A percentile compares a stretch with the other conserved stretches of the same genome.
These are phyloP conservation scores for Upupa epops DNA, from an alignment of 2,113 vertebrate genomes.

Conservation along the genomic window DNA sequence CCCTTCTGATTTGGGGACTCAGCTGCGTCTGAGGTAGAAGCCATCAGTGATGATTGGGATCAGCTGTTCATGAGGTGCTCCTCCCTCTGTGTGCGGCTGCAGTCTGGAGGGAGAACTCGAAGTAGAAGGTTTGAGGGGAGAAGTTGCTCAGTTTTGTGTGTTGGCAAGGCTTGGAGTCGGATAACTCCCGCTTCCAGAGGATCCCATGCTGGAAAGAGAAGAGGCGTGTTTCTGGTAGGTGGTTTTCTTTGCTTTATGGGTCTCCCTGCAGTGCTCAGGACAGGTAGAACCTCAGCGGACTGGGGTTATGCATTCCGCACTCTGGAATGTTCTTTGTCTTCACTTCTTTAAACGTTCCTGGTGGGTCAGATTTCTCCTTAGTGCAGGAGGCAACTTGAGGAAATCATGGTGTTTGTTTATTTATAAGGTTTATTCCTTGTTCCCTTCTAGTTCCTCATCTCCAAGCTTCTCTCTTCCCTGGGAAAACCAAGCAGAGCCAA, in stretches of 20 bases:
- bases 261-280: neutral
- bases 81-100: accelerated
- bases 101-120: accelerated
- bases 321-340: neutral
- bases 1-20: neutral
- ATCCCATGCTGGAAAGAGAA: neutral
- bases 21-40: neutral
- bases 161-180: accelerated
- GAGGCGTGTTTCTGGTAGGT: neutral
- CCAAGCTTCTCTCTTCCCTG: neutral
- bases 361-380: neutral
- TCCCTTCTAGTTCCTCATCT: neutral
- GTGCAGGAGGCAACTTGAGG: neutral
- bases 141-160: accelerated
- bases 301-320: neutral
- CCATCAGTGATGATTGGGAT: neutral
- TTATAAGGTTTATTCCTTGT: accelerated
- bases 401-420: neutral
- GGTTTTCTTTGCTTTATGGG: neutral
- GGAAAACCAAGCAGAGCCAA: neutral
- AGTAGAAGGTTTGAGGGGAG: accelerated
- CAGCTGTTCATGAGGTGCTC: accelerated
- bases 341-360: neutral
- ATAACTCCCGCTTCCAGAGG: accelerated
- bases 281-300: neutral